Percentiles rank a stretch among this genome's conserved stretches.
These are phyloP conservation scores for Achlya flavicornis DNA, from an alignment of 2,888 invertebrate species.

Conservation along the genomic window DNA sequence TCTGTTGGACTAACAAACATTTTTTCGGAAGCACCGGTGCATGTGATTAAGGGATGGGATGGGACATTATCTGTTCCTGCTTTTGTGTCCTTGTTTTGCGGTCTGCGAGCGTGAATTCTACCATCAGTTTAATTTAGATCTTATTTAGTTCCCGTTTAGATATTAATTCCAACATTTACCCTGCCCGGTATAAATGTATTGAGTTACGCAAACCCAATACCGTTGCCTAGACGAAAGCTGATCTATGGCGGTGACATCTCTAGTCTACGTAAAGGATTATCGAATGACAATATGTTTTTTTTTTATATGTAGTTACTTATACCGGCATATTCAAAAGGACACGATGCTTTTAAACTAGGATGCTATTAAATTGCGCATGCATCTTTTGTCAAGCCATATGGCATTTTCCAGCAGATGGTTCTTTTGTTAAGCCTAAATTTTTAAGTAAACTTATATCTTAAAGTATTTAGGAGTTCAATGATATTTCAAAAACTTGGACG, in stretches of 20 bases:
- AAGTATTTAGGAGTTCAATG: conserved; percentile 39
- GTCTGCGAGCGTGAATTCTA: conserved; percentile 68
- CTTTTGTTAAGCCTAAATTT: conserved; percentile 63
- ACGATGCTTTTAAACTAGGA: conserved; percentile 73
- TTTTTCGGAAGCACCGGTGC: conserved; percentile 79
- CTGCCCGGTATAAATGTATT: conserved; percentile 64
- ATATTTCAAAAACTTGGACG: conserved; percentile 36
- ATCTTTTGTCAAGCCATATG: conserved; percentile 78
- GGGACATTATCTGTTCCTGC: conserved; percentile 76
- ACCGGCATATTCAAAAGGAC: conserved; percentile 64
- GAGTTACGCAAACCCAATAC: conserved; percentile 82
- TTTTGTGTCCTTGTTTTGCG: conserved; percentile 78
- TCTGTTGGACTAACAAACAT: conserved; percentile 71
- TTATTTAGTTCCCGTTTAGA: conserved; percentile 52
- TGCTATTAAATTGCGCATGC: conserved; percentile 82
- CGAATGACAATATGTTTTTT: conserved; percentile 79
- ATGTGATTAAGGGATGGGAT: conserved; percentile 84
- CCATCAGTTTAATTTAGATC: conserved; percentile 46
- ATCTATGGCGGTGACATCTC: conserved; percentile 81
- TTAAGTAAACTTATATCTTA: conserved; percentile 58
- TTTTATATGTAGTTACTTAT: conserved; percentile 64
- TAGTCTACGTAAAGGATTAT: conserved; percentile 81
- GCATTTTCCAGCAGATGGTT: conserved; percentile 79
- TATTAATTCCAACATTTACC: conserved; percentile 30
- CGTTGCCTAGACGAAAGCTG: conserved; percentile 79